Evolutionary conservation across 1,140 invertebrate genomes (phyloP), one percentile per base, ranked within the genome.

Genomic region (Archivesica marissinica): DNA sequence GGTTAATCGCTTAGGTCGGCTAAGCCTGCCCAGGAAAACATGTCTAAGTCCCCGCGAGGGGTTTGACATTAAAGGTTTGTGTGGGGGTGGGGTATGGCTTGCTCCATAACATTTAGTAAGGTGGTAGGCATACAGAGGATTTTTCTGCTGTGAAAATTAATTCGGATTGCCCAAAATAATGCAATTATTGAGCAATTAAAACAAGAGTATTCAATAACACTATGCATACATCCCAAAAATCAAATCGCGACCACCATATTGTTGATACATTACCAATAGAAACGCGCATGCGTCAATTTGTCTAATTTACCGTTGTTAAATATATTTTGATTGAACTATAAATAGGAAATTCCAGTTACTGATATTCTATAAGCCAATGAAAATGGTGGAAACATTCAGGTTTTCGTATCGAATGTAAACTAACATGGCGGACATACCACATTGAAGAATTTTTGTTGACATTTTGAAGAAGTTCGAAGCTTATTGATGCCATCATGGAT

Each of bases 201-300:
- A n/a, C n/a, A n/a, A n/a, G n/a, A n/a, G n/a, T n/a, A n/a, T n/a
- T n/a, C n/a, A n/a, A n/a, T n/a, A n/a, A n/a, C n/a, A n/a, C n/a
- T n/a, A n/a, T n/a, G n/a, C n/a, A n/a, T n/a, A n/a, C n/a, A n/a
- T n/a, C n/a, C n/a, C n/a, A n/a, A n/a, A n/a, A n/a, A n/a, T n/a
- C n/a, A n/a, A n/a, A n/a, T n/a, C n/a, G n/a, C n/a, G 13, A 54
- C 52, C 59, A 84, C 87, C 87, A 88, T 88, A 72, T 86, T 88
- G 83, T 88, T 88, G 64, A 82, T 50, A 83, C n/a, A 79, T 88
- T 72, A 61, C 87, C 75, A 88, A 74, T 74, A 80, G 64, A 47
- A 70, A 47, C 39, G 78, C 79, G 87, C 87, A 88, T 86, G 87
- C 74, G 59, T 47, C 3, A 28, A 23, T 30, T 2, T 41, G 15